Conservation (phyloP, 2,797 vertebrate genomes). For the Pelochelys cantorii region DNA sequence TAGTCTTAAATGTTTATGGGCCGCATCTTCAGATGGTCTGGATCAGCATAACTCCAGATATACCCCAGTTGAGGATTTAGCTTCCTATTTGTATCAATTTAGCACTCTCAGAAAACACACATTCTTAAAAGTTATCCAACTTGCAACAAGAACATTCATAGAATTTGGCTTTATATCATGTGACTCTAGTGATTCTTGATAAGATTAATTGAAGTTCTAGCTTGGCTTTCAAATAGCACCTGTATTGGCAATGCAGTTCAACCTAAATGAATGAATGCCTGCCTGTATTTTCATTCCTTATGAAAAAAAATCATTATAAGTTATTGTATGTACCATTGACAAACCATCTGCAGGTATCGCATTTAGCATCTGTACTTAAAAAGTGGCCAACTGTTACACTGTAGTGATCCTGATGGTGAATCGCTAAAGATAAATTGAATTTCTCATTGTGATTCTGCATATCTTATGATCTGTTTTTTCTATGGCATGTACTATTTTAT, state of each 20-base stretch:
- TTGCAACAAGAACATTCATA: slow-evolving; percentile 27
- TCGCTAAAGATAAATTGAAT: slow-evolving; percentile 40
- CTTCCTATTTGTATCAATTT: neutral
- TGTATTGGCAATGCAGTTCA: neutral
- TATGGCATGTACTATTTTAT: slow-evolving; percentile 20
- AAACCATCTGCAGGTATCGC: slow-evolving; percentile 66
- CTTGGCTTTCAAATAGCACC: slow-evolving; percentile 44
- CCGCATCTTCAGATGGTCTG: neutral
- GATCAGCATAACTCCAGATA: neutral
- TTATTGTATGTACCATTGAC: slow-evolving; percentile 51
- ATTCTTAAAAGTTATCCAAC: slow-evolving; percentile 31
- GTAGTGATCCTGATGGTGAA: neutral
- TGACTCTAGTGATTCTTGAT: slow-evolving; percentile 3
- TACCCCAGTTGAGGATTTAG: neutral
- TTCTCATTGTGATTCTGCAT: slow-evolving; percentile 1
- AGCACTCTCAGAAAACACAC: neutral
- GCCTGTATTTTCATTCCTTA: slow-evolving; percentile 50
- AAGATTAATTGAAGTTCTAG: slow-evolving; percentile 46
- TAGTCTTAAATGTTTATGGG: neutral
- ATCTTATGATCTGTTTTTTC: slow-evolving; percentile 24
- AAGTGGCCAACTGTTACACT: slow-evolving; percentile 62
- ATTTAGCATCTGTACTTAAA: slow-evolving; percentile 57
- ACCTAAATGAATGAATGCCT: slow-evolving; percentile 16
- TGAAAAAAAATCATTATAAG: slow-evolving; percentile 56
- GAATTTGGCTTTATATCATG: slow-evolving; percentile 19